Base-by-base conservation (phyloP, 2,888 invertebrate genomes). In the Xanthorhoe designata region DNA sequence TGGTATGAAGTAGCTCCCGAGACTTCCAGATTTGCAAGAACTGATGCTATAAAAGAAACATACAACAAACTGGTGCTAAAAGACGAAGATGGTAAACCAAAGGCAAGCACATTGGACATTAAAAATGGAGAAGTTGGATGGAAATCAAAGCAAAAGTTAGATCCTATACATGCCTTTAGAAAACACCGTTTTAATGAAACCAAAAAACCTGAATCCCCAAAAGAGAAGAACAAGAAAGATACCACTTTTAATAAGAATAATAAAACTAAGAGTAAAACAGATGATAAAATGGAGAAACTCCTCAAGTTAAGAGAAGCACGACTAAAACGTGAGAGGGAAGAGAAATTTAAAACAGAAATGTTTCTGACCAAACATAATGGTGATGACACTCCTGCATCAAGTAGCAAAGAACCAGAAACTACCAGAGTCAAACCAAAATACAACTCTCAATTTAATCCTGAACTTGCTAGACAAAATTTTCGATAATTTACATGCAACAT, bases 381-480 rank as follows among this genome's bases (percentile, higher is more conserved):
- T 42, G 63, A 71, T 61, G 72, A 78, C 19, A 45, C 66, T 13
- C 47, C 17, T 9, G 10, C 42, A 53, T 52, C 55, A 60, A 71
- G 51, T 66, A 61, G 61, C 61, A 71, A 73, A 65, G 66, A 74
- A 52, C 61, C 73, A 59, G 72, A 80, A 49, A 78, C 84, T 53
- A 85, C 85, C 55, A 78, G 76, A 70, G 87, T 96, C 29, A 94
- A 95, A 73, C 96, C 97, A 79, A 97, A 97, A 89, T 99, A 99
- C 84, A 98, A 98, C 91, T 98, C 98, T 2, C 99, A 99, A 86
- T 99, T 98, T 87, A 99, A 99, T 94, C 99, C 99, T 17, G 96
- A 97, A 86, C 85, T 97, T 59, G 98, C 98, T 13, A 95, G 97
- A 79, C 98, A 98, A 90, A 98, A 98, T 91, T 95, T 89, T 80